phyloP scores from a whole-genome alignment of 2,113 vertebrate genomes.

The Zosterops borbonicus region DNA sequence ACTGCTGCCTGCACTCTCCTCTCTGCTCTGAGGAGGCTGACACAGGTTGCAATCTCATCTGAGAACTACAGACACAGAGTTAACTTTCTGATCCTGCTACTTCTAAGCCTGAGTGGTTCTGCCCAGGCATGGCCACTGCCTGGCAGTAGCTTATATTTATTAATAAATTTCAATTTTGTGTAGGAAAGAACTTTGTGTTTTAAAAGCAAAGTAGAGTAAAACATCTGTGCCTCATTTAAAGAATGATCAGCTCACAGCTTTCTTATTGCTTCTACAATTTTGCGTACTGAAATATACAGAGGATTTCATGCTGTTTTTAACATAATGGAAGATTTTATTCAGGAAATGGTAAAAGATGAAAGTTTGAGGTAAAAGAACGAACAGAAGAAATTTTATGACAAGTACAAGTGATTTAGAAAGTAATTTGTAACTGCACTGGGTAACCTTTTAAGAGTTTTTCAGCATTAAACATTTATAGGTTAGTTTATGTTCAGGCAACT shows the following conservation, averaged over 20 bases:
- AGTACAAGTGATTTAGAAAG: neutral
- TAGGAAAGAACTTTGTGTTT: neutral
- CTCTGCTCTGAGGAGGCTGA: fast-evolving
- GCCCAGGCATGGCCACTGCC: neutral
- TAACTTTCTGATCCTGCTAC: neutral
- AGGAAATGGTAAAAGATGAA: neutral
- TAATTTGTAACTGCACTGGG: neutral
- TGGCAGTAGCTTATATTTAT: neutral
- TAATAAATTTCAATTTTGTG: neutral
- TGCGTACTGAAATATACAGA: neutral
- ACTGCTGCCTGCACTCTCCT: neutral
- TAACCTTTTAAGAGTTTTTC: neutral
- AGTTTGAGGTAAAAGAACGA: neutral
- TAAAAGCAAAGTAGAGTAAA: neutral
- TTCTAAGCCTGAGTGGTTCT: neutral
- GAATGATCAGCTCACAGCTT: neutral
- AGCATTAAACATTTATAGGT: neutral
- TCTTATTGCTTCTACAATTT: neutral
- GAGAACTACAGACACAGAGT: neutral
- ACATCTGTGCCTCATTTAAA: neutral
- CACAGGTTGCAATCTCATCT: neutral
- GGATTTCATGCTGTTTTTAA: neutral
- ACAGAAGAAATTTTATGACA: neutral
- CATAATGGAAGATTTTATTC: neutral
- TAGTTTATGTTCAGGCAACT: neutral